phyloP scores from a whole-genome alignment of 2,113 vertebrate genomes.

The Heterotis niloticus region DNA sequence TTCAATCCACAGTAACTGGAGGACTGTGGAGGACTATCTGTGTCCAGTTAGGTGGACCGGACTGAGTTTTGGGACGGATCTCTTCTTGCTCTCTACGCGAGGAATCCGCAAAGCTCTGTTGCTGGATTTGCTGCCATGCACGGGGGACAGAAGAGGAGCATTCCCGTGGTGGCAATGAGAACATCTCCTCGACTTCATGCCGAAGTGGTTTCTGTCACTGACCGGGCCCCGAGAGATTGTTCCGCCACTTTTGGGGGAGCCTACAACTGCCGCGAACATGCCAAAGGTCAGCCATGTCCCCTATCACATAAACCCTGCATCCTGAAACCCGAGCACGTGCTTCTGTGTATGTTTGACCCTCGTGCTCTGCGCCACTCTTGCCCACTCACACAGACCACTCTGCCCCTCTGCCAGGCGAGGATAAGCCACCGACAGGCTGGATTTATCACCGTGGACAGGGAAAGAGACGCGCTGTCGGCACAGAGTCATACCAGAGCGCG shows the following conservation, averaged over 20 bases:
- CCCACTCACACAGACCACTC: not conserved
- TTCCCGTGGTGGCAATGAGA: not conserved
- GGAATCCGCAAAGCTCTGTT: not conserved
- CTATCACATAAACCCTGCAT: constrained; percentile 28
- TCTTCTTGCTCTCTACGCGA: too few relatives aligned
- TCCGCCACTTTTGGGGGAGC: not conserved
- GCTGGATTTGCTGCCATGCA: not conserved
- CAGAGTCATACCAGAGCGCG: not conserved
- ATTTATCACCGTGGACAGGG: not conserved
- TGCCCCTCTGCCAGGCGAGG: not conserved
- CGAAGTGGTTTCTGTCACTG: not conserved
- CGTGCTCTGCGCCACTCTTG: not conserved
- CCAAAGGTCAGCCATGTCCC: constrained; percentile 29
- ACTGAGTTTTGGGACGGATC: not conserved
- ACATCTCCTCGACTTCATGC: not conserved
- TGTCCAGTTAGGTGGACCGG: constrained; percentile 8
- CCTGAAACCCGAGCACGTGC: not conserved
- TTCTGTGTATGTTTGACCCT: not conserved
- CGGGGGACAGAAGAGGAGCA: not conserved
- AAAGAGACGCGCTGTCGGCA: not conserved
- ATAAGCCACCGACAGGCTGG: not conserved
- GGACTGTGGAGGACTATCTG: not conserved
- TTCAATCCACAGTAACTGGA: not conserved
- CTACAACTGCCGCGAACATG: not conserved
- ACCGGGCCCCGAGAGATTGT: not conserved